These are phyloP conservation scores for Odocoileus virginianus DNA, from an alignment of 2,113 vertebrate genomes.

Conservation along the genomic window DNA sequence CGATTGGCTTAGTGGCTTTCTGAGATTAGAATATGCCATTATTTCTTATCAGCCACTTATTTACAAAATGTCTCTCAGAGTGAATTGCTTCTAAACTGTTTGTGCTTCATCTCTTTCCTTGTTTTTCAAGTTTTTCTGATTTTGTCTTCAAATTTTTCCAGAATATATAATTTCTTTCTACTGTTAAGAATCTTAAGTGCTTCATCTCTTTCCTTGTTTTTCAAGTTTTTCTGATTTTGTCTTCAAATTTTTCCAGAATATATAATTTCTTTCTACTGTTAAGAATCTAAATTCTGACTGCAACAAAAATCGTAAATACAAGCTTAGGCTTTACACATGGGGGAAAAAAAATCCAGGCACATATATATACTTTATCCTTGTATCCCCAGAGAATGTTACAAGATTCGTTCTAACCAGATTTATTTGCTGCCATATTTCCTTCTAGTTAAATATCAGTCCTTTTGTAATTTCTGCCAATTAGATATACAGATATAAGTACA, in stretches of 20 bases:
- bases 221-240: not conserved
- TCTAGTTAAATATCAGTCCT: not conserved
- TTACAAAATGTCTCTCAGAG: not conserved
- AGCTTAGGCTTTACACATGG: not conserved
- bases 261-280: not conserved
- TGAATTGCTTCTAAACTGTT: not conserved
- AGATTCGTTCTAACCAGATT: not conserved
- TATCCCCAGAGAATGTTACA: not conserved
- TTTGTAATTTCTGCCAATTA: not conserved
- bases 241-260: not conserved
- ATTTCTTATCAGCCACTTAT: constrained; percentile 22
- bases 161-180: not conserved
- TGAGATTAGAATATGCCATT: not conserved
- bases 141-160: not conserved
- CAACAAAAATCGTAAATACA: not conserved
- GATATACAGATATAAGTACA: not conserved
- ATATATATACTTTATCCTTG: not conserved
- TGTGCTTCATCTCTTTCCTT: not conserved
- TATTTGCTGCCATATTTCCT: not conserved
- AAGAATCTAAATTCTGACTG: not conserved
- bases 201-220: not conserved
- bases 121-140: not conserved
- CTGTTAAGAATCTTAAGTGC: not conserved
- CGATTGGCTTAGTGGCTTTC: not conserved
- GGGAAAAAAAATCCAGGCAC: not conserved